Evolutionary conservation across 2,888 invertebrate species (phyloP), one percentile per base, ranked within the genome.

Genomic region (Dysmachus trigonus): DNA sequence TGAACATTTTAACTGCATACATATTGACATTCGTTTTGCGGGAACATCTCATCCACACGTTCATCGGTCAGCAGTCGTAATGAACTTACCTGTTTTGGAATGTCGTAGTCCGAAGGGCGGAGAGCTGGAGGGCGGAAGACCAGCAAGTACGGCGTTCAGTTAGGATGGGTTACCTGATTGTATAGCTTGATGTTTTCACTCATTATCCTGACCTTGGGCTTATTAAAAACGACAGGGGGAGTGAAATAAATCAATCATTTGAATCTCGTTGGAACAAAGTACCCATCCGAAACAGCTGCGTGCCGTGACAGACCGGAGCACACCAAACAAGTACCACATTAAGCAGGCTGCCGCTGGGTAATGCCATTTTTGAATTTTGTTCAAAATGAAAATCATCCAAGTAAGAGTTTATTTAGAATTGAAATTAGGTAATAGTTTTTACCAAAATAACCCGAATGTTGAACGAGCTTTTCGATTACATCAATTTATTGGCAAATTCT

Each of bases 141-240:
- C 38, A 6, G 2, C 47, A 47, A 2, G 15, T 4, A 47, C 4
- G 47, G 47, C 5, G 53, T 53, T 53, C 38, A 3, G 0, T 41
- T n/a, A n/a, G 27, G 62, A 22, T 62, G 27, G 62, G 76, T 51
- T 51, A 30, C 79, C 79, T 79, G 79, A 79, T 79, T 79, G 51
- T 51, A 79, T 79, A 18, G 47, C 47, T 79, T 79, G 51, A 51
- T 79, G 51, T 79, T 79, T 79, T 79, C 79, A 79, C 79, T 79
- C 79, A 51, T 79, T 79, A 79, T 18, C 27, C 31, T n/a, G 51
- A 41, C 79, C 79, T 79, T 51, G 30, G 79, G 79, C 51, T 79
- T 79, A 79, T 79, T 79, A 79, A 79, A 47, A 47, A 79, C 79
- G 79, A 79, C 79, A 79, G 51, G 79, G 79, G 79, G 79, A 79